Evolutionary conservation across 2,797 vertebrate genomes (phyloP), one percentile per base, ranked within the genome.

Genomic region (Molothrus ater): DNA sequence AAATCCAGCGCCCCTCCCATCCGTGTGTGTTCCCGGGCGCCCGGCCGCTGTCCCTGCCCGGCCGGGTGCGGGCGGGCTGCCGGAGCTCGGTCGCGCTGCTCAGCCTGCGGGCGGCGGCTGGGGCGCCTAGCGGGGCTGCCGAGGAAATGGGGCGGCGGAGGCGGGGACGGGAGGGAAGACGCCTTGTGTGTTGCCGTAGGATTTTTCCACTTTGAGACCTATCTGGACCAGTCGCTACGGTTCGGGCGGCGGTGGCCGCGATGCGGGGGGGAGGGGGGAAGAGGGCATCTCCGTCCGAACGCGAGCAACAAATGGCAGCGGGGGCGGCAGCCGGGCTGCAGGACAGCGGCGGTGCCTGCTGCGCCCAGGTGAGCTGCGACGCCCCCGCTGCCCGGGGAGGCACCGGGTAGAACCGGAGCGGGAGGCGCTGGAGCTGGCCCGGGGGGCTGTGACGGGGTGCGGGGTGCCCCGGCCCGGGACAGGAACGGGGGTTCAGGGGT

Each of bases 191-290:
- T 47, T 60, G 84, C 86, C 53, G 72, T 40, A 88, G 88, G 90
- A 34, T 95, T 95, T 92, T 92, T 93, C 92, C 94, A 45, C 93
- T 74, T 88, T 84, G 92, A 96, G 64, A 75, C 29, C 47, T n/a
- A 17, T 25, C 69, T 4, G 48, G 57, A 90, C 36, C 80, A 57
- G 69, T 65, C 81, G 93, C 90, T 59, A 43, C 93, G 56, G 90
- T 84, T 88, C 83, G 17, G 81, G 70, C 51, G 63, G 79, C 31
- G 13, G 57, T 61, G 78, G 66, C 63, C 18, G 73, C 6, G 80
- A 26, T 71, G 74, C 50, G n/a, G 64, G 71, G 71, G 80, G 51
- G 36, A 64, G 86, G 81, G 13, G 11, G 51, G 34, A 40, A 78
- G 54, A 32, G 81, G 81, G 57, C 86, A 72, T 71, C 64, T 90